Conservation (phyloP, 2,888 invertebrate species). For the Acrobasis repandana region DNA sequence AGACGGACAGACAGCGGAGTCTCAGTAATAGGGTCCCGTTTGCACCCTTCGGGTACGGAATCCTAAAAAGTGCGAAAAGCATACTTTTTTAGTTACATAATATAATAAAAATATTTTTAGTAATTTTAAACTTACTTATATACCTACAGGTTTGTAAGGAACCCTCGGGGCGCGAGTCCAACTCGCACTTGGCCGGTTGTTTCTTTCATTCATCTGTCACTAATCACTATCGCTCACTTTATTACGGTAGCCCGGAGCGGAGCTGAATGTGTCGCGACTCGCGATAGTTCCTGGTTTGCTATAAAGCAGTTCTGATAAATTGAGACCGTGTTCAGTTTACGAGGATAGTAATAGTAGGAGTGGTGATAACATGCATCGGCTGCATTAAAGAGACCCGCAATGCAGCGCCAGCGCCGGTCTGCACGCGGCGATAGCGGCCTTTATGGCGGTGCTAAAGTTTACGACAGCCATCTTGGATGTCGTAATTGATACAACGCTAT, state of each 20-base stretch:
- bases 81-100: too few species aligned
- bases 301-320: background rate
- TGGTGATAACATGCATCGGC: slow-evolving; percentile 11
- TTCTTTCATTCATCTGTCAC: slow-evolving; percentile 10
- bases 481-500: slow-evolving; percentile 9
- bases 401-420: background rate
- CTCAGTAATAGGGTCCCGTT: too few species aligned
- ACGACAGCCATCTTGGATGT: background rate
- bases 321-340: slow-evolving; percentile 6
- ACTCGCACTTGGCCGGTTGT: background rate
- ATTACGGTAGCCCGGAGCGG: background rate
- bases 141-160: too few species aligned
- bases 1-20: too few species aligned
- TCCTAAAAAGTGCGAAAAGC: too few species aligned
- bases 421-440: background rate
- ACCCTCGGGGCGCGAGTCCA: too few species aligned
- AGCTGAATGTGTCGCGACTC: background rate
- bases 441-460: background rate
- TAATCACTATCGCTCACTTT: slow-evolving; percentile 9
- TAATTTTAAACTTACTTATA: too few species aligned
- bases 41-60: too few species aligned
- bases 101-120: too few species aligned
- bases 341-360: background rate
- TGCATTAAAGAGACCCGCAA: background rate
- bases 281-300: background rate